Evolutionary conservation across 2,888 invertebrate genomes (phyloP), one percentile per base, ranked within the genome.

Genomic region (Anorthoa munda): DNA sequence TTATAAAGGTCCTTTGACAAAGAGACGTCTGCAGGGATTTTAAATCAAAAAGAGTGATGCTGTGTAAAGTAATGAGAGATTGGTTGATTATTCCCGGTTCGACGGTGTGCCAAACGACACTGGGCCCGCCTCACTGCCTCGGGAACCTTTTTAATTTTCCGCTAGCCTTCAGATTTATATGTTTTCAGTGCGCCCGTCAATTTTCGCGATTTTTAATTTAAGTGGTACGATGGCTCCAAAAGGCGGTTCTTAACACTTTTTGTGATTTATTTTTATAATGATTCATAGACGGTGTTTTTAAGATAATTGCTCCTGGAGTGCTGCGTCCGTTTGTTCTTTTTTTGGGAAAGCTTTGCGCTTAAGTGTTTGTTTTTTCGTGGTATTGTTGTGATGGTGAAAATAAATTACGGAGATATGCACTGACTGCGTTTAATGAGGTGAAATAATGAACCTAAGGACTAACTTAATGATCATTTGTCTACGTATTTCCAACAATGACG

Each of bases 101-200:
- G 87, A 87, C 89, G 88, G 84, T 81, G 85, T 88, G 88, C 86
- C 87, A 87, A 89, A 86, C 86, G 89, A 86, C 89, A 86, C 81
- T 77, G 81, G 64, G 59, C 73, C 71, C 84, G 87, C 79, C 64
- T 83, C 81, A 86, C 87, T 91, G 93, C 94, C 93, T 90, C 92
- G 90, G 92, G 94, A 90, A 88, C 90, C 91, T 91, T 94, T 95
- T 95, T 95, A 95, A 95, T 95, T 95, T 95, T 95, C 95, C 95
- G 95, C 95, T 93, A 95, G 94, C 93, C 91, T 90, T 87, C 92
- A 91, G 95, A 95, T 94, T 95, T 95, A 94, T 95, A 94, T 94
- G 94, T 94, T 94, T 95, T 93, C 94, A 91, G 89, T 90, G 88
- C 90, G 91, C 88, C 90, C 92, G 95, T 94, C 95, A 94, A 94